Evolutionary conservation across 1,140 invertebrate species (phyloP).

Genomic region (Drosophila parabipectinata): DNA sequence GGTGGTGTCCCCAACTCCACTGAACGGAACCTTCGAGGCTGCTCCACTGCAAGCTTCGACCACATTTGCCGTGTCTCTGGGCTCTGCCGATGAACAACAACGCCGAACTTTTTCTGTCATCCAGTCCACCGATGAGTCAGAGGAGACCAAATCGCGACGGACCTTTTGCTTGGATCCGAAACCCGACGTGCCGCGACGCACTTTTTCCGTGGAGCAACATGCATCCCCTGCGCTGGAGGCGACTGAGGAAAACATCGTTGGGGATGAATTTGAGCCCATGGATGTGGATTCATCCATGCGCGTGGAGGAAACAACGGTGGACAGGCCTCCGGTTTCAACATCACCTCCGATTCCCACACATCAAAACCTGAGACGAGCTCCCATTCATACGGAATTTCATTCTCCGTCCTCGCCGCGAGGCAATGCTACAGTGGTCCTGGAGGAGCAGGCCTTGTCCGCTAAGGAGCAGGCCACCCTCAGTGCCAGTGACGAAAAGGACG

Average conservation of each 20-base stretch:
- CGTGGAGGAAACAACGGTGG: not conserved
- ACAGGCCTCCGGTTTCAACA: not conserved
- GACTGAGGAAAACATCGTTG: slow-evolving; percentile 42
- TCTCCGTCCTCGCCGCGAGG: slow-evolving; percentile 2
- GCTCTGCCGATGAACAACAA: not conserved
- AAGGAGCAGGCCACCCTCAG: slow-evolving; percentile 70
- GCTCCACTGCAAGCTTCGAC: slow-evolving; percentile 6
- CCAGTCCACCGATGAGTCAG: not conserved
- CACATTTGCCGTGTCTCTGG: slow-evolving; percentile 34
- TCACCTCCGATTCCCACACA: slow-evolving; percentile 46
- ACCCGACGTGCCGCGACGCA: slow-evolving; percentile 23
- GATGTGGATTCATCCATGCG: slow-evolving; percentile 61
- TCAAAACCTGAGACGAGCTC: slow-evolving; percentile 23
- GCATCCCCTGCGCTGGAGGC: slow-evolving; percentile 48
- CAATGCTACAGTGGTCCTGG: slow-evolving; percentile 46
- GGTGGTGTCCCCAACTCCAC: not conserved
- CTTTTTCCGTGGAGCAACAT: slow-evolving; percentile 31
- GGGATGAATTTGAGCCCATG: slow-evolving; percentile 56
- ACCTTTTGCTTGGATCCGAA: slow-evolving; percentile 13
- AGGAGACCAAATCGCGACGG: not conserved
- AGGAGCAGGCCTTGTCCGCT: slow-evolving; percentile 66
- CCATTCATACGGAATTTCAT: slow-evolving; percentile 40
- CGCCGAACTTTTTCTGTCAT: slow-evolving; percentile 44
- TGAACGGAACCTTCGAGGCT: slow-evolving; percentile 46
- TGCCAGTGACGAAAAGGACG: slow-evolving; percentile 74